These are phyloP conservation scores for Drosophila gunungcola DNA, from an alignment of 1,140 invertebrate genomes.

Conservation along the genomic window DNA sequence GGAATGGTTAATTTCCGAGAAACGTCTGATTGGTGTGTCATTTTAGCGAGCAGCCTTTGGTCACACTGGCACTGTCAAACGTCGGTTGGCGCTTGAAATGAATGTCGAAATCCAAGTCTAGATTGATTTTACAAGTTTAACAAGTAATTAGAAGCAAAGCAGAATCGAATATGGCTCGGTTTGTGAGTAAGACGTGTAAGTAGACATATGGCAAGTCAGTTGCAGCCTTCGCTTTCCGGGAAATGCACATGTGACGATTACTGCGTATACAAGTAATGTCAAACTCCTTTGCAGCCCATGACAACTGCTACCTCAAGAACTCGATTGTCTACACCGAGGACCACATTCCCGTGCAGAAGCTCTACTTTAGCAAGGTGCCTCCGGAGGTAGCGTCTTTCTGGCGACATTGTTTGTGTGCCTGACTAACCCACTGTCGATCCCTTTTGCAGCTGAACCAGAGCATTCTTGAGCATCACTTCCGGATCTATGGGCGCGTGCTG, in stretches of 20 bases:
- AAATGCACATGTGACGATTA: not conserved
- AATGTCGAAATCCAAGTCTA: not conserved
- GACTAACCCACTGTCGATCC: not conserved
- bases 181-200: constrained; percentile 26
- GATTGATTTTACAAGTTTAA: too few species aligned
- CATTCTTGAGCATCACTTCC: constrained; percentile 26
- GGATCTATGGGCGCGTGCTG: constrained; percentile 41
- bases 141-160: too few species aligned
- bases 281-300: constrained; percentile 8
- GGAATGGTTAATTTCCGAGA: not conserved
- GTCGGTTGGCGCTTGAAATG: constrained; percentile 4
- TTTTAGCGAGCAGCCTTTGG: not conserved
- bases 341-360: constrained; percentile 52
- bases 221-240: not conserved
- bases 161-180: constrained; percentile 12
- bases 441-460: constrained; percentile 11
- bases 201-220: not conserved
- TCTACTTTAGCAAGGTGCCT: constrained; percentile 46
- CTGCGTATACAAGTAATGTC: not conserved
- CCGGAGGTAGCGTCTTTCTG: constrained; percentile 24
- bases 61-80: not conserved
- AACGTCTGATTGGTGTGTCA: not conserved
- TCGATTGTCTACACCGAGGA: constrained; percentile 66
- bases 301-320: constrained; percentile 52
- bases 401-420: too few species aligned